phyloP scores from a whole-genome alignment of 2,888 invertebrate species.

The Scaeva pyrastri region DNA sequence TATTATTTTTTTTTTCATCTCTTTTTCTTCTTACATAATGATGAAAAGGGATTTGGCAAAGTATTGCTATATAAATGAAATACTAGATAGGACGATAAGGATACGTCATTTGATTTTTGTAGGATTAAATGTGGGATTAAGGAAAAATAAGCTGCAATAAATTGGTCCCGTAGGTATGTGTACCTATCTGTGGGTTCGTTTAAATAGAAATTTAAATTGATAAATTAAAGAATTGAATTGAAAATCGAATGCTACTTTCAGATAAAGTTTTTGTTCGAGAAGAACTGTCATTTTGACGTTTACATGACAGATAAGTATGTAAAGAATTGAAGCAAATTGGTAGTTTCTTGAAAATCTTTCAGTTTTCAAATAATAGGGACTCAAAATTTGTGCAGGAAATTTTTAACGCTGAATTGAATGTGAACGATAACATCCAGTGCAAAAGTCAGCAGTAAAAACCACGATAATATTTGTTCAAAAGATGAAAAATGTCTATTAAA shows the following conservation, averaged over 20 bases:
- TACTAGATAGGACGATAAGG: conserved; percentile 9
- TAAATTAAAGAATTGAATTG: not conserved
- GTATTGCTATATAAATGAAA: conserved; percentile 12
- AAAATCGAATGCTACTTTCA: not conserved
- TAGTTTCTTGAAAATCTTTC: no score
- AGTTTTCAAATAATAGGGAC: no score
- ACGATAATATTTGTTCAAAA: no score
- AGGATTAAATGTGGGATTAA: not conserved
- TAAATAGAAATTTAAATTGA: not conserved
- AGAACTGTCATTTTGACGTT: no score
- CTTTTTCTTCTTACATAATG: not conserved
- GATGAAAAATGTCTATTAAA: no score
- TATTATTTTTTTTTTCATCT: not conserved
- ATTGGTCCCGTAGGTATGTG: not conserved
- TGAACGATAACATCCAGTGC: no score
- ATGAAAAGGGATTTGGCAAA: conserved; percentile 19
- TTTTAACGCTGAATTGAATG: no score
- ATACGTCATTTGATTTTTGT: conserved; percentile 6
- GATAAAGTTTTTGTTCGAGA: no score
- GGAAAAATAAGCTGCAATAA: conserved; percentile 15
- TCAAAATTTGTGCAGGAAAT: no score
- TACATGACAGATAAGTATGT: no score
- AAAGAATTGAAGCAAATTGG: no score
- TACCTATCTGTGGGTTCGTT: not conserved
- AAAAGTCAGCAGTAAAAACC: no score